Conservation (phyloP, 1,140 invertebrate species). For the Doryteuthis pealeii region DNA sequence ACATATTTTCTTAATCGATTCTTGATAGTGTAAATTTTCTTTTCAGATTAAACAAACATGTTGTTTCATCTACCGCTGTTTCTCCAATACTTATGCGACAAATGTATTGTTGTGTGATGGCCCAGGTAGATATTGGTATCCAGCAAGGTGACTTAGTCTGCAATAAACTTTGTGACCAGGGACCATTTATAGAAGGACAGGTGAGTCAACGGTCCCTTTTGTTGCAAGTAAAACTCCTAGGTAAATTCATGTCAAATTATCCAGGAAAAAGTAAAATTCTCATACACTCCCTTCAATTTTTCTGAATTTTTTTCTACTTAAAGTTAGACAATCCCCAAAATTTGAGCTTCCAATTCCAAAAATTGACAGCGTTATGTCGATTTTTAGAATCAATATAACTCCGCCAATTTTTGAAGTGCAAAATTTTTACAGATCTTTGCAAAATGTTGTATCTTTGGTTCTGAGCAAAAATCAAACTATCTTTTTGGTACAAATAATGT, state of each 20-base stretch:
- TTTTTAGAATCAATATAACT: too few relatives aligned
- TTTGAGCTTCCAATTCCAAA: too few relatives aligned
- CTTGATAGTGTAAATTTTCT: slow-evolving; percentile 4
- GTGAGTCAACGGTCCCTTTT: slow-evolving; percentile 26
- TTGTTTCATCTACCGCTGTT: slow-evolving; percentile 22
- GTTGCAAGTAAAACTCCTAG: background rate
- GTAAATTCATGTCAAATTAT: background rate
- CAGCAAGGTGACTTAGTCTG: slow-evolving; percentile 53
- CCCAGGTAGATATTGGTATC: slow-evolving; percentile 49
- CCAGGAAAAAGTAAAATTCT: background rate
- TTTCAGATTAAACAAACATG: slow-evolving; percentile 46
- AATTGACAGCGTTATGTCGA: too few relatives aligned
- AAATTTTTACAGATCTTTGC: too few relatives aligned
- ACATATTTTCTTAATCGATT: too few relatives aligned
- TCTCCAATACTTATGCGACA: slow-evolving; percentile 55
- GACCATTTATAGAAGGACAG: slow-evolving; percentile 51
- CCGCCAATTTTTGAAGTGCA: too few relatives aligned
- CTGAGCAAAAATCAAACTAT: too few relatives aligned
- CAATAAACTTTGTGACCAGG: slow-evolving; percentile 54
- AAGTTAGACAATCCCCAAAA: too few relatives aligned
- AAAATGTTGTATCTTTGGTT: too few relatives aligned
- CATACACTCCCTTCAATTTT: too few relatives aligned
- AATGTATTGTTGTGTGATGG: slow-evolving; percentile 55
- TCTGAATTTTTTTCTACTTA: too few relatives aligned
- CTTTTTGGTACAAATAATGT: too few relatives aligned